A percentile compares a stretch with the other conserved stretches of the same genome.
phyloP scores from a whole-genome alignment of 2,888 invertebrate genomes.

The Chorisops tibialis region DNA sequence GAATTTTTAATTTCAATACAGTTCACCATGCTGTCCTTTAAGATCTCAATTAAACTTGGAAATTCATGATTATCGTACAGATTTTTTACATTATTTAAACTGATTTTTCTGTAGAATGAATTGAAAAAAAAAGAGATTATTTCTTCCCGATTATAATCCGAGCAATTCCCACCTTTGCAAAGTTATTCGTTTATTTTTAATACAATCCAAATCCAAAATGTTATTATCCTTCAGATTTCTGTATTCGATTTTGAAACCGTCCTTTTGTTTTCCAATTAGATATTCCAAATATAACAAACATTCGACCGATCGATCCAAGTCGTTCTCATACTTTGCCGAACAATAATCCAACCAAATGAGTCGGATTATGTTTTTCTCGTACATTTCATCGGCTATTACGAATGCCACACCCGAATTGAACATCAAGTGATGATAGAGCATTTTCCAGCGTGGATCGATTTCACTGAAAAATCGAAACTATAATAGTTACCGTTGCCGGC shows the following conservation, averaged over 20 bases:
- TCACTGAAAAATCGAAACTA: constrained; percentile 31
- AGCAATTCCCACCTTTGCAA: constrained; percentile 53
- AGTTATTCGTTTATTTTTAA: constrained; percentile 54
- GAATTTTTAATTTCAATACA: constrained; percentile 41
- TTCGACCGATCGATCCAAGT: constrained; percentile 55
- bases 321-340: constrained; percentile 55
- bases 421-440: constrained; percentile 35
- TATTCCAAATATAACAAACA: constrained; percentile 40
- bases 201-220: constrained; percentile 52
- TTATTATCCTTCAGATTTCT: constrained; percentile 58
- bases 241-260: constrained; percentile 49
- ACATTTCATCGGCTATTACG: constrained; percentile 46
- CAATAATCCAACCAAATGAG: constrained; percentile 59
- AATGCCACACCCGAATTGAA: constrained; percentile 38
- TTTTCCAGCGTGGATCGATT: constrained; percentile 35
- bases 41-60: constrained; percentile 62
- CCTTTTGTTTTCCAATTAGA: constrained; percentile 38
- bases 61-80: constrained; percentile 65
- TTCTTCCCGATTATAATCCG: not conserved
- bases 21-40: constrained; percentile 55
- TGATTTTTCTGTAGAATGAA: constrained; percentile 51
- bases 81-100: constrained; percentile 62
- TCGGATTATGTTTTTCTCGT: constrained; percentile 54
- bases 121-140: no score
- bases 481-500: not conserved